phyloP scores from a whole-genome alignment of 2,888 invertebrate genomes.

The Drosophila macrospina region DNA sequence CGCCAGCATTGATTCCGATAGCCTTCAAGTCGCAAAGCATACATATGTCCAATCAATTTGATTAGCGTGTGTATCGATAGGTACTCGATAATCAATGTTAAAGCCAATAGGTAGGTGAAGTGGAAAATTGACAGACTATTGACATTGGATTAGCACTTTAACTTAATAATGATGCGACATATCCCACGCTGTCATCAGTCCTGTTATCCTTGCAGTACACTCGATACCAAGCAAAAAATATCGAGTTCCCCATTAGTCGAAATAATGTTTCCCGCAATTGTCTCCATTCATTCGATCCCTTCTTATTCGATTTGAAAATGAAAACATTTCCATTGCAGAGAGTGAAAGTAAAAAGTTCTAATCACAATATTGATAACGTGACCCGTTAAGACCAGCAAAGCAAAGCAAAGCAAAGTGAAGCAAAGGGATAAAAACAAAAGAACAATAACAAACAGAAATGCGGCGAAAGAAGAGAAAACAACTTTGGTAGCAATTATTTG shows the following conservation, averaged over 20 bases:
- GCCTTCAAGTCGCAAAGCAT: background rate
- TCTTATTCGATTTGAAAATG: slow-evolving; percentile 2
- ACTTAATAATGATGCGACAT: background rate
- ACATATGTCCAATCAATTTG: slow-evolving; percentile 12
- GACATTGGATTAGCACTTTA: background rate
- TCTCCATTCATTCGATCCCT: background rate
- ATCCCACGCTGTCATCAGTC: too few relatives aligned
- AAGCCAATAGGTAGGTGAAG: background rate
- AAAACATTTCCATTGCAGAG: slow-evolving; percentile 25
- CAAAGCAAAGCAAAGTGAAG: slow-evolving; percentile 3
- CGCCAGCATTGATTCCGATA: slow-evolving; percentile 5
- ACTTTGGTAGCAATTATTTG: slow-evolving; percentile 48
- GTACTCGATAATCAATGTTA: background rate
- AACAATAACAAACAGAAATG: slow-evolving; percentile 19
- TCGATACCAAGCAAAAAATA: background rate
- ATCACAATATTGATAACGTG: slow-evolving; percentile 38
- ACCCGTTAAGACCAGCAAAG: slow-evolving; percentile 9
- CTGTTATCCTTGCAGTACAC: background rate
- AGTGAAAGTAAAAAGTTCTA: slow-evolving; percentile 28
- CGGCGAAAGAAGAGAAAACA: background rate
- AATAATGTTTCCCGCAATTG: background rate
- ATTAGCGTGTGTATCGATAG: slow-evolving; percentile 21
- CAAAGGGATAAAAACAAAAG: slow-evolving; percentile 8
- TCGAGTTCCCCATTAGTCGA: background rate
- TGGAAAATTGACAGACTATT: background rate